Percentiles rank a stretch among this genome's conserved stretches.
Conservation (phyloP, 2,797 vertebrate species). For the Buphagus erythrorhynchus region DNA sequence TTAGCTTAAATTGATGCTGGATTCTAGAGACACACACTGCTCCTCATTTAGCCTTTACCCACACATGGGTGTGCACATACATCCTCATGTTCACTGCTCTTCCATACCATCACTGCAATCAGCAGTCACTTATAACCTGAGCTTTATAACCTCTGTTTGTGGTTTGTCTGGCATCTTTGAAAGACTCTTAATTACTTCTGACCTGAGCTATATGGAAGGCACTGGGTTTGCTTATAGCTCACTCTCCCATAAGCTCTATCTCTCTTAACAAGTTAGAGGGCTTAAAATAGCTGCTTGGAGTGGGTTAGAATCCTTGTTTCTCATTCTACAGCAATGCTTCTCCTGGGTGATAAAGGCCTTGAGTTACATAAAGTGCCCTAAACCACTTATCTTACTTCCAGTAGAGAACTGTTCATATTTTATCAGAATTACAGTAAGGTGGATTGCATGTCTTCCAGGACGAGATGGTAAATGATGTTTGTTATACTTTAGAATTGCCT, state of each 20-base stretch:
- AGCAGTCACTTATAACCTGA: background rate
- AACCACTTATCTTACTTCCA: background rate
- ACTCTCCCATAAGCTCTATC: background rate
- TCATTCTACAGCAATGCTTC: background rate
- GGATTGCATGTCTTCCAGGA: background rate
- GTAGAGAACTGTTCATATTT: background rate
- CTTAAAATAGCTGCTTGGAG: background rate
- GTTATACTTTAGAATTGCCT: background rate
- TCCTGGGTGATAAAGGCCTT: background rate
- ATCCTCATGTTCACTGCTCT: background rate
- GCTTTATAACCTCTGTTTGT: background rate
- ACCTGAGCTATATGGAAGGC: background rate
- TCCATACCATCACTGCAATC: background rate
- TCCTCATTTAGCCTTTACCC: background rate
- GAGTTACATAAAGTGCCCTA: background rate
- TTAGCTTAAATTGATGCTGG: background rate
- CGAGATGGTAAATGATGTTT: background rate
- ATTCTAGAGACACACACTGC: background rate
- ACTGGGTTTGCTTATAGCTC: background rate
- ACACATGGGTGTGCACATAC: background rate
- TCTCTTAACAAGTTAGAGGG: background rate
- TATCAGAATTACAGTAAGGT: background rate
- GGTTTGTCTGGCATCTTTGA: background rate
- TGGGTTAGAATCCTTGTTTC: background rate
- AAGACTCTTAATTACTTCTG: background rate